Base-by-base conservation (phyloP, 2,797 vertebrate species). In the Scolopax rusticola region DNA sequence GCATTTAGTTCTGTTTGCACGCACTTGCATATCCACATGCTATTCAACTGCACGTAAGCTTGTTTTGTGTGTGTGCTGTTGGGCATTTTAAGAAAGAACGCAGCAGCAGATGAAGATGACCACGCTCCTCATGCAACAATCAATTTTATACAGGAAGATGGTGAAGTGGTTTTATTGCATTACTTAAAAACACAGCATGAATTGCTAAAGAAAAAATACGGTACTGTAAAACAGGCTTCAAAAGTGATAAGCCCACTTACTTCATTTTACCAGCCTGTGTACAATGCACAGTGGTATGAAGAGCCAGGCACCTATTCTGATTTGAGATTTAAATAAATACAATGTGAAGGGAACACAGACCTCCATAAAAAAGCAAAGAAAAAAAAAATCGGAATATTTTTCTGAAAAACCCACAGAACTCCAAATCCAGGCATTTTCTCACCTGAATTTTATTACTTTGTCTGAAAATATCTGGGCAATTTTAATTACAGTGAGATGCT, bases 121-220 rank as follows among this genome's bases (percentile, higher is more conserved):
- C 93, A 45, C 0, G 7, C 48, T 96, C 48, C 84, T 95, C 93
- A 25, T 69, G 89, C 90, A 95, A 91, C 79, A 95, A 86, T 85
- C 87, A 45, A n/a, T 90, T 97, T 92, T 79, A 56, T 48, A 67
- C 43, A 93, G 87, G 84, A 93, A 96, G 84, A 80, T 45, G 84
- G 45, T 80, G 53, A 87, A 91, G 74, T 63, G 94, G 83, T 73
- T 97, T 97, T 94, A 97, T 81, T 45, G 9, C 80, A 48, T 96
- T 96, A 87, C 95, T 96, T 93, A 92, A 97, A 97, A 97, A 91
- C 47, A 15, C 91, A 92, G 94, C 91, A 77, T 67, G 92, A 89
- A 90, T 76, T 84, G 76, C 90, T 74, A 40, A 95, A 91, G 77
- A 74, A 96, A 97, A 96, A 56, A 88, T 14, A 54, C 25, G 4